Conservation (phyloP, 2,113 vertebrate genomes). For the Naja naja region DNA sequence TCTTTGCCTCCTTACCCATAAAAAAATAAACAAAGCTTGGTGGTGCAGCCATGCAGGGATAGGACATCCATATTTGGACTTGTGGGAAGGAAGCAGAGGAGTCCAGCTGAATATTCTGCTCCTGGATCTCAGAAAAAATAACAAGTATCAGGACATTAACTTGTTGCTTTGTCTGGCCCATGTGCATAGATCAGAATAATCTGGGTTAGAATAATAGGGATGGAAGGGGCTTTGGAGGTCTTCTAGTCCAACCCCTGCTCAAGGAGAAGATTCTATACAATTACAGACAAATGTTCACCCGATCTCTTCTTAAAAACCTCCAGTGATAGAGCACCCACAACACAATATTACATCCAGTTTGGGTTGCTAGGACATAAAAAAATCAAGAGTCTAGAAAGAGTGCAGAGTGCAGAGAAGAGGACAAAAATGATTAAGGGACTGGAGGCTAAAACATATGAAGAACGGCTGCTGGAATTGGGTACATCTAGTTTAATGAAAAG, state of each 20-base stretch:
- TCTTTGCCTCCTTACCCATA: neutral
- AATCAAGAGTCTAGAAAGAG: too few species aligned
- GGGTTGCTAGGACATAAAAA: too few species aligned
- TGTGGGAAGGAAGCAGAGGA: neutral
- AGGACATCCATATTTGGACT: neutral
- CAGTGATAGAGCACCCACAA: too few species aligned
- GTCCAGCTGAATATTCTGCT: neutral
- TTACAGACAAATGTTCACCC: too few species aligned
- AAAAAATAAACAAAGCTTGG: neutral
- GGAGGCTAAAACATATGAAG: too few species aligned
- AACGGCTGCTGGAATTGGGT: too few species aligned
- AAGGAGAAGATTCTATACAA: neutral
- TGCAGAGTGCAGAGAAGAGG: too few species aligned
- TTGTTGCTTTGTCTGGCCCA: neutral
- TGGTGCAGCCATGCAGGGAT: neutral
- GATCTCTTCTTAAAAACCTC: too few species aligned
- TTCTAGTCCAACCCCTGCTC: neutral
- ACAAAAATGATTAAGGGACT: too few species aligned
- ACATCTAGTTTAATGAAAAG: too few species aligned
- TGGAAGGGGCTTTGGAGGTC: neutral
- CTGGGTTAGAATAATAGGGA: neutral
- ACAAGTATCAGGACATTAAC: neutral
- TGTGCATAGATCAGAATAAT: too few species aligned
- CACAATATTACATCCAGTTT: too few species aligned
- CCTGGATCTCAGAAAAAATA: neutral